A percentile compares a stretch with the other conserved stretches of the same genome.
phyloP scores from a whole-genome alignment of 2,888 invertebrate genomes.

The Polyploca ridens region DNA sequence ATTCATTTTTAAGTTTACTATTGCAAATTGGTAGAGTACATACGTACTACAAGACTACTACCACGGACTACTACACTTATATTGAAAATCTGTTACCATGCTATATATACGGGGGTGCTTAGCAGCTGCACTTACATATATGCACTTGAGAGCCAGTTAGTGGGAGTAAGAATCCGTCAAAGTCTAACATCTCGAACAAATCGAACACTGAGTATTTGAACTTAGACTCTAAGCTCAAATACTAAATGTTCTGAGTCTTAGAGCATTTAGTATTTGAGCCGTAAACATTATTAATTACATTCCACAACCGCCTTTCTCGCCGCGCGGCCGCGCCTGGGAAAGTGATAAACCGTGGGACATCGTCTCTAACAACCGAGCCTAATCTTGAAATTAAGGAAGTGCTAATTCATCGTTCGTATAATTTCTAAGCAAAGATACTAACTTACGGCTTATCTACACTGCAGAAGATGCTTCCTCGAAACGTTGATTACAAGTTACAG shows the following conservation, averaged over 20 bases:
- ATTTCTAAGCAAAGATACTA: not conserved
- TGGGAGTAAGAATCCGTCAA: too few relatives aligned
- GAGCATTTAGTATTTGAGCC: not conserved
- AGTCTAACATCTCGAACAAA: too few relatives aligned
- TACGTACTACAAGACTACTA: too few relatives aligned
- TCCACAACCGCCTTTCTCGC: constrained; percentile 33
- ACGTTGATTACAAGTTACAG: not conserved
- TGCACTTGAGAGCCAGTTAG: too few relatives aligned
- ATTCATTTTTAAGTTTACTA: not conserved
- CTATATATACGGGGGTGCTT: too few relatives aligned
- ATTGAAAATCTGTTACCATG: too few relatives aligned
- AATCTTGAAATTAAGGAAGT: constrained; percentile 15
- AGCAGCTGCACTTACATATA: too few relatives aligned
- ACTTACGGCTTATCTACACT: not conserved
- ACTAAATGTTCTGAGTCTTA: too few relatives aligned
- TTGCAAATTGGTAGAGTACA: too few relatives aligned
- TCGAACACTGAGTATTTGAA: too few relatives aligned
- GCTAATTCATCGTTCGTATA: constrained; percentile 11
- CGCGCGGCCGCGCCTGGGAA: constrained; percentile 35
- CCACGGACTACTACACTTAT: too few relatives aligned
- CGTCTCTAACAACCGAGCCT: constrained; percentile 15
- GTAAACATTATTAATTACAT: constrained; percentile 6
- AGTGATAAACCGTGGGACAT: constrained; percentile 49
- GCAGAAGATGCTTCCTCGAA: not conserved
- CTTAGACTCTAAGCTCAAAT: too few relatives aligned